Base-by-base conservation (phyloP, 1,140 invertebrate genomes). In the Kradibia gibbosae region DNA sequence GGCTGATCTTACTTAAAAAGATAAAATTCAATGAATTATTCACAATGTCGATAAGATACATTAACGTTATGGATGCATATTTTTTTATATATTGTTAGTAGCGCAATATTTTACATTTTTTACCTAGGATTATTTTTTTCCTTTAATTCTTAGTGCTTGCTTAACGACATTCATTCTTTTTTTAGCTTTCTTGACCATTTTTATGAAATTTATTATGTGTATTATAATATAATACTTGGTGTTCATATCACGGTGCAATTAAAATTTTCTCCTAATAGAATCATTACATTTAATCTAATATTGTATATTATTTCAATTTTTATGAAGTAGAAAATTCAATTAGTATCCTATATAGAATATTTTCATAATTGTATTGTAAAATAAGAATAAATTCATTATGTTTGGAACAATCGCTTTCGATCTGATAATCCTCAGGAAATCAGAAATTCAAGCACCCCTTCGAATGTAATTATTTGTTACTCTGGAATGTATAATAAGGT, bases 81-180 rank as follows among this genome's bases (percentile, higher is more conserved):
- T 57, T 50, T 62, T 67, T 50, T 42, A 55, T 53, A 42, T 20
- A 70, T 80, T 80, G 71, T 80, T 65, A 60, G 53, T 20, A 36
- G 25, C 62, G 45, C 71, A 74, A 53, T 80, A 65, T 67, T 73
- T 34, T 65, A 80, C 71, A 62, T 79, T 42, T 50, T 74, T 42
- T 3, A 67, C 4, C 53, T 55, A 45, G 53, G 34, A 73, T 71
- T 31, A 62, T 60, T 60, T 75, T 60, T 75, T 75, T 22, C 55
- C 78, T 80, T 74, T 75, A 42, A 55, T 75, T 70, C 48, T 11
- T 75, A 73, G 55, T 60, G 45, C 79, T 81, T 34, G 60, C 72
- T 39, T 31, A 13, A 70, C 79, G 57, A 42, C 57, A 75, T 62
- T 73, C 55, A n/a, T n/a, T n/a, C 78, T 50, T 74, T 80, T 80